These are phyloP conservation scores for Plecotus auritus DNA, from an alignment of 2,113 vertebrate genomes.

Conservation along the genomic window DNA sequence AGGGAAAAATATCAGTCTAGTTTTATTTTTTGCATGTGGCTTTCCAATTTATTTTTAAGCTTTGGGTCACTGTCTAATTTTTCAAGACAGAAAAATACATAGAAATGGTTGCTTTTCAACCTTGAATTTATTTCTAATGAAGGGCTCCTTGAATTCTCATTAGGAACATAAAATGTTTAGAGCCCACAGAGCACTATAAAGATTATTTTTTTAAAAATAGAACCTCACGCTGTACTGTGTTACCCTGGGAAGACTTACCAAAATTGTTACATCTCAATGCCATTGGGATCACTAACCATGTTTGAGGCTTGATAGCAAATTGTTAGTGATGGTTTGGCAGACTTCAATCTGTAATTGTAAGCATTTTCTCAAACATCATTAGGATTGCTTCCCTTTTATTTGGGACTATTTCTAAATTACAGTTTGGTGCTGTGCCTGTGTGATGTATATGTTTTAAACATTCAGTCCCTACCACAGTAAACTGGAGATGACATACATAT, in stretches of 20 bases:
- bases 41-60: not conserved
- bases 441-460: constrained; percentile 57
- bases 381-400: constrained; percentile 13
- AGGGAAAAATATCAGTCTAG: not conserved
- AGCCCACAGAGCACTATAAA: not conserved
- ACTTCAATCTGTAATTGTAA: not conserved
- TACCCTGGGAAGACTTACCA: not conserved
- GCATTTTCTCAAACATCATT: constrained; percentile 36
- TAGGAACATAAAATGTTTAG: not conserved
- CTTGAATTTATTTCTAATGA: not conserved
- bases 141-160: not conserved
- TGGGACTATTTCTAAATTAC: constrained; percentile 52
- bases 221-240: not conserved
- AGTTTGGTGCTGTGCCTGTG: constrained; percentile 16
- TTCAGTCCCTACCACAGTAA: constrained; percentile 45
- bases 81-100: not conserved
- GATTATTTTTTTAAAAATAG: not conserved
- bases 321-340: not conserved
- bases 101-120: not conserved
- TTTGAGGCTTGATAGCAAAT: not conserved
- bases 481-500: constrained; percentile 45
- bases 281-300: not conserved
- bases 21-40: not conserved
- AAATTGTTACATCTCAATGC: not conserved
- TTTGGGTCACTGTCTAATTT: not conserved